phyloP scores from a whole-genome alignment of 2,888 invertebrate species.

The Phalera bucephala region DNA sequence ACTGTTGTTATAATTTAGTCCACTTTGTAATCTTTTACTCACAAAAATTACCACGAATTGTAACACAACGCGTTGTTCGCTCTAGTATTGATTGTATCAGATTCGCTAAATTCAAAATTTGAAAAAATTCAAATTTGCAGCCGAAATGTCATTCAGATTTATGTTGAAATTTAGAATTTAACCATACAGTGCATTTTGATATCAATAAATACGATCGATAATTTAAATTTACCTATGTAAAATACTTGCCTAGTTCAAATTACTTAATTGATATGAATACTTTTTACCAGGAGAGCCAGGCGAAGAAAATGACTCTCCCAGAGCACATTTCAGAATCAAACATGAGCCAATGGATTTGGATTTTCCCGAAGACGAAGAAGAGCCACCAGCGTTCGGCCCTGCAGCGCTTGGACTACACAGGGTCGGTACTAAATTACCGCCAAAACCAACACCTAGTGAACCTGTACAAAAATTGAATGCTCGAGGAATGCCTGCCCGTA shows the following conservation, averaged over 20 bases:
- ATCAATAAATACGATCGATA: slow-evolving; percentile 1
- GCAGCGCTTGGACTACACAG: slow-evolving; percentile 91
- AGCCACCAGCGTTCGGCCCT: slow-evolving; percentile 88
- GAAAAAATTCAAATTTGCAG: slow-evolving; percentile 79
- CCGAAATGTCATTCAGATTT: slow-evolving; percentile 60
- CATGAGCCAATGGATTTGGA: slow-evolving; percentile 85
- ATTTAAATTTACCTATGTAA: slow-evolving; percentile 6
- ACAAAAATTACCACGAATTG: too few species aligned
- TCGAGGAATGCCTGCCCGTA: slow-evolving; percentile 94
- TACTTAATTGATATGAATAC: slow-evolving; percentile 14
- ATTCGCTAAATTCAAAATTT: slow-evolving; percentile 77
- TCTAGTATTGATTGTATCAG: slow-evolving; percentile 29
- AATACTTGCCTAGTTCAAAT: background rate
- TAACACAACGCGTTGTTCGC: slow-evolving; percentile 14
- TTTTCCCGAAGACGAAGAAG: slow-evolving; percentile 86
- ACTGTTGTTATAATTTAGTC: too few species aligned
- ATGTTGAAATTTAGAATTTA: slow-evolving; percentile 44
- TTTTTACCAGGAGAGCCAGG: slow-evolving; percentile 56
- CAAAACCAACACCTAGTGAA: slow-evolving; percentile 87
- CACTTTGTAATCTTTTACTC: too few species aligned
- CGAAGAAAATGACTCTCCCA: slow-evolving; percentile 50
- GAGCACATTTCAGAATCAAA: slow-evolving; percentile 68
- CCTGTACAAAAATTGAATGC: slow-evolving; percentile 92
- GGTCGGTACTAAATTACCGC: slow-evolving; percentile 89
- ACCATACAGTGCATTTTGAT: slow-evolving; percentile 9